Base-by-base conservation (phyloP, 2,888 invertebrate species). In the Scaeva pyrastri region DNA sequence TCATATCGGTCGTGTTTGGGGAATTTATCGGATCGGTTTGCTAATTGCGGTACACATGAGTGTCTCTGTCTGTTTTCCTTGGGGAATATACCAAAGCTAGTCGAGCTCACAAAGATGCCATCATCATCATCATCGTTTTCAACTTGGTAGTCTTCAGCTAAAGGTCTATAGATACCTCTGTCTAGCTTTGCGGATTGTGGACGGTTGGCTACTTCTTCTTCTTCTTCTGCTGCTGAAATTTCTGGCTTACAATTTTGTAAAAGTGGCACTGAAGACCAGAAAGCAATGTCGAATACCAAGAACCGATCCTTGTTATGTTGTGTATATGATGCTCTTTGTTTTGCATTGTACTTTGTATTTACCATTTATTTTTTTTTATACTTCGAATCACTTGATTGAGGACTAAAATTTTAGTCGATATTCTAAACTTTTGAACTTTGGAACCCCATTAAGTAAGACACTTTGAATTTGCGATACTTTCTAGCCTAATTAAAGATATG, bases 31-130 rank as follows among this genome's bases (percentile, higher is more conserved):
- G 66, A 76, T 85, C 85, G 71, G 58, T 62, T 72, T 41, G 55
- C 85, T 85, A 85, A 85, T 85, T 85, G 85, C 60, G 60, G 68
- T 76, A 76, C 81, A 68, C 76, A 81, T 71, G 75, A 66, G 64
- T 70, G 39, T 58, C 19, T 39, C 7, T 39, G 73, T 68, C 68
- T 72, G 55, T 52, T 81, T 56, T 55, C 72, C 68, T 41, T 55
- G 81, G 85, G 50, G 50, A 66, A 48, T 45, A 26, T 23, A 26
- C 64, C 5, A 43, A 52, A 48, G 45, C 14, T 21, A 60, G 1
- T 7, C 14, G 39, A 66, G 66, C 36, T 50, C 60, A 55, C 16
- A 21, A 58, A 31, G 6, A 31, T 31, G 31, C 60, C 11, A 60
- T 12, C 52, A 75, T 52, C 68, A 45, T 62, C 55, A 48, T 55